These are phyloP conservation scores for Heliocidaris erythrogramma DNA, from an alignment of 35 echinoderm and acorn worm species.

Conservation along the genomic window DNA sequence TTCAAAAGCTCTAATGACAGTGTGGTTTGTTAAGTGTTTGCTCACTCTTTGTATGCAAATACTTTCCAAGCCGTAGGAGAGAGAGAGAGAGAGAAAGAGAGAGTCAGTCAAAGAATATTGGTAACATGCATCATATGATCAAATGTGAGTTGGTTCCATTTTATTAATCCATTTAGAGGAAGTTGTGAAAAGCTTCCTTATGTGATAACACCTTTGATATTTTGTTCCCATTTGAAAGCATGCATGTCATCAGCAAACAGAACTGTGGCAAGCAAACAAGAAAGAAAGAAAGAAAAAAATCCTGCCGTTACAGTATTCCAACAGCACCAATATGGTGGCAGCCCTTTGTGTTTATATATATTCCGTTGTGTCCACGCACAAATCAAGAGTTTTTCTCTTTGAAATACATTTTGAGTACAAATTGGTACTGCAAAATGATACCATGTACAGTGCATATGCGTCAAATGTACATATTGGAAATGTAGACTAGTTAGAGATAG, in stretches of 20 bases:
- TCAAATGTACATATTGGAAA: constrained; percentile 18
- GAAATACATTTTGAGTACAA: neutral
- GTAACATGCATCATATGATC: too few species aligned
- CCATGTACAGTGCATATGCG: constrained; percentile 35
- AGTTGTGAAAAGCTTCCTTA: too few species aligned
- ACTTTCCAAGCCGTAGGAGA: too few species aligned
- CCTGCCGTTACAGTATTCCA: neutral
- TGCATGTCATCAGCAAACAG: neutral
- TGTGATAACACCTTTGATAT: too few species aligned
- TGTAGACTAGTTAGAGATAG: neutral
- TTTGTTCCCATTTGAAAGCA: neutral
- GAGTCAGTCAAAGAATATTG: too few species aligned
- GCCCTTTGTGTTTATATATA: neutral
- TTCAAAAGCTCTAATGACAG: too few species aligned
- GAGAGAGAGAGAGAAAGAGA: too few species aligned
- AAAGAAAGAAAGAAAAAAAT: neutral
- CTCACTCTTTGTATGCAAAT: too few species aligned
- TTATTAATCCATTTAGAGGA: too few species aligned
- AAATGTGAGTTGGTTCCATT: too few species aligned
- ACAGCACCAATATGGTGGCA: neutral
- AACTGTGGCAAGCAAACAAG: neutral
- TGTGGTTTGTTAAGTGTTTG: too few species aligned
- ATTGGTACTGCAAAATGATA: neutral
- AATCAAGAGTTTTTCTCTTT: neutral
- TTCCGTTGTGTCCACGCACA: neutral